Evolutionary conservation across 1,140 invertebrate species (phyloP).

Genomic region (Macrocentrus cingulum): DNA sequence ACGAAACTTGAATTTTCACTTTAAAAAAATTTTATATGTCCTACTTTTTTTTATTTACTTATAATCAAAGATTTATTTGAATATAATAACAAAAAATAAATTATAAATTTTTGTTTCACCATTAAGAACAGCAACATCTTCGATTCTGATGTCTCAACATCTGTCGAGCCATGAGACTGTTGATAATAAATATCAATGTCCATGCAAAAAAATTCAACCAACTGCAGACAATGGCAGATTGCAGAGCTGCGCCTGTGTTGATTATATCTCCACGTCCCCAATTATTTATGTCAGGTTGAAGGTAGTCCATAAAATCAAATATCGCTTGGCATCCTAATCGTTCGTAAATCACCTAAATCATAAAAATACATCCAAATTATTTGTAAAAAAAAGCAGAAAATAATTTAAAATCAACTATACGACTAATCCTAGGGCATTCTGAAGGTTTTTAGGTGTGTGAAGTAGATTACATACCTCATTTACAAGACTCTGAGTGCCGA

Average conservation of each 20-base stretch:
- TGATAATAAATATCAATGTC: constrained; percentile 58
- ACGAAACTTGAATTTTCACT: not conserved
- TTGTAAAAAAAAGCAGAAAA: not conserved
- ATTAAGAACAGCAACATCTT: constrained; percentile 42
- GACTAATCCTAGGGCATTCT: no score
- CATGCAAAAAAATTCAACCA: constrained; percentile 65
- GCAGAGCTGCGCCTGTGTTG: constrained; percentile 65
- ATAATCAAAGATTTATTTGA: not conserved
- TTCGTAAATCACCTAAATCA: constrained; percentile 64
- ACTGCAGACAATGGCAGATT: constrained; percentile 61
- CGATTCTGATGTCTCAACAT: constrained; percentile 33
- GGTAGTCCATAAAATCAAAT: constrained; percentile 75
- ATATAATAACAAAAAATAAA: not conserved
- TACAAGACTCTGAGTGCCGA: constrained; percentile 52
- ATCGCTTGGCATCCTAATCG: constrained; percentile 67
- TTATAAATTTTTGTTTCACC: constrained; percentile 1
- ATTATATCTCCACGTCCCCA: constrained; percentile 63
- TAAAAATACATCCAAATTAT: constrained; percentile 15
- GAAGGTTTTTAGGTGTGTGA: no score
- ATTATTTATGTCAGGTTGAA: constrained; percentile 64
- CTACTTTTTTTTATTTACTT: not conserved
- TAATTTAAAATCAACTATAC: no score
- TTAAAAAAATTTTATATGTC: no score
- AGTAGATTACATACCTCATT: constrained; percentile 40
- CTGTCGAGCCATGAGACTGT: constrained; percentile 59